Evolutionary conservation across 2,888 invertebrate species (phyloP).

Genomic region (Volucella inflata): DNA sequence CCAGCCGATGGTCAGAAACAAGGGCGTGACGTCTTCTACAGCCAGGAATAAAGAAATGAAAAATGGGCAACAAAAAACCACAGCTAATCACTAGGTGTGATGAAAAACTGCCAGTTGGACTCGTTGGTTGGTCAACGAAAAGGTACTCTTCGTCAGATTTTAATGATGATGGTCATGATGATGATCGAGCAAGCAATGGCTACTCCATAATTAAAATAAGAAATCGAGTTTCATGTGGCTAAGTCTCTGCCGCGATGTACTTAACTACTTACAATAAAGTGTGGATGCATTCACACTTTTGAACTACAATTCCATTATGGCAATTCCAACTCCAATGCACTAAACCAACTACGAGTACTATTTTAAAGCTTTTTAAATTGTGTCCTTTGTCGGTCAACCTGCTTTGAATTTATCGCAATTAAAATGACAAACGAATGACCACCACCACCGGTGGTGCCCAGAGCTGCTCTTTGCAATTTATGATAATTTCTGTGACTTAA

Average conservation of each 20-base stretch:
- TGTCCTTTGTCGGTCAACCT: slow-evolving; percentile 54
- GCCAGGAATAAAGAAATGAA: slow-evolving; percentile 38
- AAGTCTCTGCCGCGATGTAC: slow-evolving; percentile 11
- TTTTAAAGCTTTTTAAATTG: slow-evolving; percentile 28
- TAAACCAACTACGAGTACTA: slow-evolving; percentile 60
- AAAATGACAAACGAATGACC: slow-evolving; percentile 54
- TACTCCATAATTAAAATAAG: slow-evolving; percentile 62
- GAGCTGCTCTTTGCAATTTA: slow-evolving; percentile 58
- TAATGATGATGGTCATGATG: slow-evolving; percentile 62
- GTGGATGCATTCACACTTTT: slow-evolving; percentile 40
- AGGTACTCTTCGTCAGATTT: neutral
- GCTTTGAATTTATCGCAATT: slow-evolving; percentile 32
- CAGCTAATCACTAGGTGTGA: slow-evolving; percentile 69
- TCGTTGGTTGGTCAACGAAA: slow-evolving; percentile 65
- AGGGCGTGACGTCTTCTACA: slow-evolving; percentile 64
- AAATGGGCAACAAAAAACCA: slow-evolving; percentile 48
- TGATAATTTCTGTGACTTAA: slow-evolving; percentile 61
- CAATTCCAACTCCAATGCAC: slow-evolving; percentile 55
- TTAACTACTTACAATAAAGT: slow-evolving; percentile 3
- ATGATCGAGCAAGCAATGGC: slow-evolving; percentile 61
- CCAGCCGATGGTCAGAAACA: slow-evolving; percentile 44
- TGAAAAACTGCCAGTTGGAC: slow-evolving; percentile 60
- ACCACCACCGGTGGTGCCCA: slow-evolving; percentile 46
- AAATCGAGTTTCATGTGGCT: slow-evolving; percentile 34
- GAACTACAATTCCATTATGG: slow-evolving; percentile 56